Base-by-base conservation (phyloP, 1,140 invertebrate species). In the Drosophila pandora region DNA sequence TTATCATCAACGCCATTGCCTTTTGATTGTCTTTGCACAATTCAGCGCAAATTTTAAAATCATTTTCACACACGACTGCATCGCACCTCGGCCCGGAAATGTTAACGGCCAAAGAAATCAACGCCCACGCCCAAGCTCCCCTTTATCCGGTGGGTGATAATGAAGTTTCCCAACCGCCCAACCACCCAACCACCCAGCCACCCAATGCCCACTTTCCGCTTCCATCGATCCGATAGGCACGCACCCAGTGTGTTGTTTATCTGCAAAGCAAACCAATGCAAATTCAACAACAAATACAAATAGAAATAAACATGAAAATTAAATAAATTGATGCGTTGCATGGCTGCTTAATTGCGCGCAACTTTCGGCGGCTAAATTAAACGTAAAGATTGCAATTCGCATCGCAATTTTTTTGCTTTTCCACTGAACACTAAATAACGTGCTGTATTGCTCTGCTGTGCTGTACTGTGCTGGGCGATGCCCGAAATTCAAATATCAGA, bases 11-110 rank as follows among this genome's bases (percentile, higher is more conserved):
- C 53, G 70, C 61, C 71, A 79, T 79, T 78, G 78, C 74, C 78
- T 87, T 85, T 85, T 87, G 82, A 87, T 87, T 85, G 82, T 85
- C 78, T 82, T 63, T 71, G 65, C 64, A 65, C 79, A 75, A 79
- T 83, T 77, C 74, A 61, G 74, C 83, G 64, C 54, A 75, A 83
- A 88, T 88, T 88, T 88, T 73, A 70, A 88, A 88, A 88, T 88
- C 83, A 88, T 88, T 88, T 88, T 88, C 83, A 88, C 83, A 88
- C 83, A 88, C 83, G 79, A 88, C 68, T 88, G 83, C 83, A 79
- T 79, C 69, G 52, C 69, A 72, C 58, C 71, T 69, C 65, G 54
- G 67, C 50, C 61, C 83, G 83, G 83, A 88, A 88, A 88, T 88
- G 76, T 79, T 83, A 79, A 76, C 69, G 53, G 71, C 72, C 61